Percentiles rank a stretch among this genome's conserved stretches.
Conservation (phyloP, 2,888 invertebrate species). For the Monoplex corrugatus region DNA sequence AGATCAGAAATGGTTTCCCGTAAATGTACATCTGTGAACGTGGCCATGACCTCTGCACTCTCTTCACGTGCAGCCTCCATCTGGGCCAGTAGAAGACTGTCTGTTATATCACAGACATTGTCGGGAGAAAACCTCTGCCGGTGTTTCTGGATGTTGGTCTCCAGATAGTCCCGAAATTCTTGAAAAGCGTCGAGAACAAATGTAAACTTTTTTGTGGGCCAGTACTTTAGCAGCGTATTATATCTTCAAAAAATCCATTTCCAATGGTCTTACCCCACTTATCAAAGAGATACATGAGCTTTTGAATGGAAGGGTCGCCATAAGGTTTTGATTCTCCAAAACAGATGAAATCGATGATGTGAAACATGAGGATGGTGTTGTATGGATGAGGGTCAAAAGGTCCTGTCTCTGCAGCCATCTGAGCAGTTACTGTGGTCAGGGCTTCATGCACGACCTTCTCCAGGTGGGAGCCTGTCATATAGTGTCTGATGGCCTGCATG, state of each 20-base stretch:
- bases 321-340: slow-evolving; percentile 42
- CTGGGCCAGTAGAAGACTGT: slow-evolving; percentile 54
- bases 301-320: slow-evolving; percentile 38
- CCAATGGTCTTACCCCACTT: slow-evolving; percentile 7
- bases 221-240: slow-evolving; percentile 48
- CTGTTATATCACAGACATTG: slow-evolving; percentile 53
- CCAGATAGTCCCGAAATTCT: neutral
- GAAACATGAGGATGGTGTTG: slow-evolving; percentile 33
- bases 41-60: slow-evolving; percentile 46
- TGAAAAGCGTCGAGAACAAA: neutral
- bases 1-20: slow-evolving; percentile 48
- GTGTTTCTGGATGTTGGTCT: slow-evolving; percentile 38
- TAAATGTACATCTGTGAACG: slow-evolving; percentile 52
- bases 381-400: slow-evolving; percentile 35
- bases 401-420: slow-evolving; percentile 30
- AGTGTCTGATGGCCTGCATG: slow-evolving; percentile 12
- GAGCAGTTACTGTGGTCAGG: neutral
- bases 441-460: slow-evolving; percentile 35
- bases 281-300: neutral
- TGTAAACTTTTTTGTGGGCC: slow-evolving; percentile 30
- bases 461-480: slow-evolving; percentile 22
- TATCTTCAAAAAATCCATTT: slow-evolving; percentile 50
- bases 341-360: slow-evolving; percentile 41
- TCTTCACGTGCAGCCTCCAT: slow-evolving; percentile 50
- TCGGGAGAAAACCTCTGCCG: slow-evolving; percentile 49